These are phyloP conservation scores for Coilia nasus DNA, from an alignment of 2,797 vertebrate genomes.

Conservation along the genomic window DNA sequence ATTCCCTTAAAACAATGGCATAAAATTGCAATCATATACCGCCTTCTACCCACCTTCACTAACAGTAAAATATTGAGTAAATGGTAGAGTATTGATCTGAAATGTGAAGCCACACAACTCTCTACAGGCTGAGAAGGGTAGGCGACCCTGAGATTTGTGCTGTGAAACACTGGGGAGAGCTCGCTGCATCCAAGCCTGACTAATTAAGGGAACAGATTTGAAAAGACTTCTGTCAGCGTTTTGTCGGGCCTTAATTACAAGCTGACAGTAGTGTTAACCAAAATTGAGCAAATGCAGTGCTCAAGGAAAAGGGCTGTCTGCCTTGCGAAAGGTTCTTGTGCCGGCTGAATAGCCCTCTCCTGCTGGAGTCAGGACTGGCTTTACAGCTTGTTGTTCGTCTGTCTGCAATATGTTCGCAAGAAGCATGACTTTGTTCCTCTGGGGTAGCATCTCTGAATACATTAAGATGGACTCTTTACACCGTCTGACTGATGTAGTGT, in stretches of 20 bases:
- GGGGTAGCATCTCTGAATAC: not conserved
- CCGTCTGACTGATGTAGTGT: not conserved
- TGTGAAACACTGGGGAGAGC: not conserved
- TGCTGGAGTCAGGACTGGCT: not conserved
- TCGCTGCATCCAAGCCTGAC: conserved; percentile 54
- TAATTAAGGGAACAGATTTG: conserved; percentile 13
- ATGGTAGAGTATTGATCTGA: not conserved
- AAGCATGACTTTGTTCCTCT: not conserved
- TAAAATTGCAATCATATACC: not conserved
- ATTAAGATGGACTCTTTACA: not conserved
- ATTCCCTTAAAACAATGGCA: not conserved
- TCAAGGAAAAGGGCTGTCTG: not conserved
- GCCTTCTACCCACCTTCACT: not conserved
- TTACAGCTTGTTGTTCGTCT: not conserved
- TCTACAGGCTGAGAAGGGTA: not conserved
- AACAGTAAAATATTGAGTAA: not conserved
- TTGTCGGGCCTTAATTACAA: conserved; percentile 18
- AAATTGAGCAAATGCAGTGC: not conserved
- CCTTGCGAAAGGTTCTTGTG: not conserved
- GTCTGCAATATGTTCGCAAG: not conserved
- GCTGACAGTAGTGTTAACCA: conserved; percentile 14
- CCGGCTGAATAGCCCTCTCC: not conserved
- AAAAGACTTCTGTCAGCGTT: conserved; percentile 10
- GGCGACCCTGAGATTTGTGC: not conserved
- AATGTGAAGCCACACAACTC: not conserved